Evolutionary conservation across 2,797 vertebrate species (phyloP).

Genomic region (Cheirogaleus major): DNA sequence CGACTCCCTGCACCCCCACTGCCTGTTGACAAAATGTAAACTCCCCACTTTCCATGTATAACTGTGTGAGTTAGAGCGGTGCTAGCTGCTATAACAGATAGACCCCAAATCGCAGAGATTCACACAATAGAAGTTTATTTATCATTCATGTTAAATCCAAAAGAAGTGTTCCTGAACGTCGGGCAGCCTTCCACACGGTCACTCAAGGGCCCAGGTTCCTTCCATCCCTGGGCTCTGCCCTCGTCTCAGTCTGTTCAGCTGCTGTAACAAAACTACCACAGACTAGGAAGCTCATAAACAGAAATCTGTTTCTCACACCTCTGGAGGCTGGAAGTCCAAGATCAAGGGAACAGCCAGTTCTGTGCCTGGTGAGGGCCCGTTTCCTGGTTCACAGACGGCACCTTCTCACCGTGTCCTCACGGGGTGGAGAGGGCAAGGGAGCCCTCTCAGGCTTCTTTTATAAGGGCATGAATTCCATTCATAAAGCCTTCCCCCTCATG

Average conservation of each 20-base stretch:
- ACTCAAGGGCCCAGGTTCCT: neutral
- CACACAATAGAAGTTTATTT: too few species aligned
- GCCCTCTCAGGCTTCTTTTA: neutral
- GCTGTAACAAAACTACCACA: neutral
- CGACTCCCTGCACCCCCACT: too few species aligned
- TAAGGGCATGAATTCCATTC: neutral
- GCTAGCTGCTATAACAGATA: too few species aligned
- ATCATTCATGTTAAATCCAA: neutral
- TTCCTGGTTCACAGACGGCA: neutral
- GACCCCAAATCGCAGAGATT: too few species aligned
- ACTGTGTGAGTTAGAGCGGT: too few species aligned
- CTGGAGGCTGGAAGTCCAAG: neutral
- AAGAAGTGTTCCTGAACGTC: neutral
- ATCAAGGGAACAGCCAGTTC: too few species aligned
- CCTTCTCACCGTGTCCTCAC: neutral
- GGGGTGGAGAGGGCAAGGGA: fast-evolving
- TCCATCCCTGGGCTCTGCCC: neutral
- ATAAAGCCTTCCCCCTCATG: too few species aligned
- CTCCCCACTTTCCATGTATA: neutral
- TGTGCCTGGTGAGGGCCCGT: neutral
- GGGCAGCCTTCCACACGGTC: neutral
- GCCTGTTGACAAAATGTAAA: neutral
- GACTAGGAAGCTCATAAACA: neutral
- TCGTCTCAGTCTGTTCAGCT: neutral
- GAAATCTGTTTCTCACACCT: neutral